Conservation (phyloP, 2,113 vertebrate genomes). For the Dendrocopos noguchii region DNA sequence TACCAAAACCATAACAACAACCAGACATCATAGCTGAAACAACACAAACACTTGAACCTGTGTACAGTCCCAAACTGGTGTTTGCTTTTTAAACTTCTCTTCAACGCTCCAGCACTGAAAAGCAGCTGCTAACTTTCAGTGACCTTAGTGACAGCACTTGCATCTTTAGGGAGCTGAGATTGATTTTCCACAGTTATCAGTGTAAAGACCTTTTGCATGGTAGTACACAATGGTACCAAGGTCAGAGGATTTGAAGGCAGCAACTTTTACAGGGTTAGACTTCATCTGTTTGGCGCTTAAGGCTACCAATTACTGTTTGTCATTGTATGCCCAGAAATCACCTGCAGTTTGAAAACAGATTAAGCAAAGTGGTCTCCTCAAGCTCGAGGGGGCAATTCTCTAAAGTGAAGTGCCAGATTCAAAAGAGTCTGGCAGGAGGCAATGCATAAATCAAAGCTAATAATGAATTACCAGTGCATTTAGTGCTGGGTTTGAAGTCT, state of each 20-base stretch:
- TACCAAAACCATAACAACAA: not conserved
- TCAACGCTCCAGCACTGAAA: not conserved
- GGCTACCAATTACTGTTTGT: not conserved
- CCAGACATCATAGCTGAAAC: not conserved
- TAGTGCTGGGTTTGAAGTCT: not conserved
- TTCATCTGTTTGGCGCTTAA: not conserved
- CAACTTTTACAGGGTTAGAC: constrained; percentile 31
- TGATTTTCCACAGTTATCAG: constrained; percentile 59
- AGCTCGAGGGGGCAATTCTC: not conserved
- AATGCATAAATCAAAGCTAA: constrained; percentile 11
- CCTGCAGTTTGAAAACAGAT: constrained; percentile 24
- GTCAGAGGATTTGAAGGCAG: constrained; percentile 41
- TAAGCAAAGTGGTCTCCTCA: not conserved
- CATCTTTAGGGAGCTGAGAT: constrained; percentile 55
- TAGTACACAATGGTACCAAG: constrained; percentile 20
- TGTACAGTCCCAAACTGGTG: accelerated
- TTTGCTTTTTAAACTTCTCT: not conserved
- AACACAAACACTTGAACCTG: not conserved
- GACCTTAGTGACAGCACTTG: constrained; percentile 17
- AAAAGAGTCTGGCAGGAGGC: not conserved
- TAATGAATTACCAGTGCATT: not conserved
- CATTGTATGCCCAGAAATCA: not conserved
- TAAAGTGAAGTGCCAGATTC: not conserved
- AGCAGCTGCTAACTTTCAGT: constrained; percentile 17
- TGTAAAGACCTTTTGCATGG: constrained; percentile 43